phyloP scores from a whole-genome alignment of 1,140 invertebrate species.

The Papilio xuthus region DNA sequence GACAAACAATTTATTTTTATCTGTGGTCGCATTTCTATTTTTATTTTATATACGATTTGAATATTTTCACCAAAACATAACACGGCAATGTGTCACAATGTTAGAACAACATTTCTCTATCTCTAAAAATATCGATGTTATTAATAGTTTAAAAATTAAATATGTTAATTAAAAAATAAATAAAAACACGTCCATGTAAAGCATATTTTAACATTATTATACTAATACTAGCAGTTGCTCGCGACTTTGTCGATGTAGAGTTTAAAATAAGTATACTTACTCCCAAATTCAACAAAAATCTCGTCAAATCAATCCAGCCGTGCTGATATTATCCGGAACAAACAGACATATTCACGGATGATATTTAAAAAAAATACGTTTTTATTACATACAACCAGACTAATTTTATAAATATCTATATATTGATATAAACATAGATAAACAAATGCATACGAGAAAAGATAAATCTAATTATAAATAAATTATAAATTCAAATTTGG shows the following conservation, averaged over 20 bases:
- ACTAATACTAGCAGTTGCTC: neutral
- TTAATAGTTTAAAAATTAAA: slow-evolving; percentile 8
- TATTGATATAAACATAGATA: neutral
- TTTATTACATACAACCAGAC: too few species aligned
- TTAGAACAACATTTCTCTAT: slow-evolving; percentile 1
- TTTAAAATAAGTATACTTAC: too few species aligned
- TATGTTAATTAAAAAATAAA: slow-evolving; percentile 10
- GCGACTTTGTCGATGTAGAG: too few species aligned
- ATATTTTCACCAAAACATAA: slow-evolving; percentile 6
- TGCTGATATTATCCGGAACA: too few species aligned
- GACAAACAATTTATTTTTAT: slow-evolving; percentile 18
- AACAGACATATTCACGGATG: too few species aligned
- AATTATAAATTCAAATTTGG: neutral
- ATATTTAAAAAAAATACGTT: too few species aligned
- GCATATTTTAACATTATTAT: slow-evolving; percentile 1
- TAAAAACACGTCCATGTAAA: neutral
- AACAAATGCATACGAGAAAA: neutral
- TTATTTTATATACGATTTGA: slow-evolving; percentile 7
- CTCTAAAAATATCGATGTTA: neutral
- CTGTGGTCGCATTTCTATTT: neutral
- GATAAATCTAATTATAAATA: neutral
- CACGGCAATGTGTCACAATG: neutral
- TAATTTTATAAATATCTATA: too few species aligned
- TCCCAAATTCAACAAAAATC: too few species aligned
- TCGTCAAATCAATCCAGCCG: too few species aligned